Evolutionary conservation across 2,797 vertebrate genomes (phyloP), one percentile per base, ranked within the genome.

Genomic region (Acridotheres tristis): DNA sequence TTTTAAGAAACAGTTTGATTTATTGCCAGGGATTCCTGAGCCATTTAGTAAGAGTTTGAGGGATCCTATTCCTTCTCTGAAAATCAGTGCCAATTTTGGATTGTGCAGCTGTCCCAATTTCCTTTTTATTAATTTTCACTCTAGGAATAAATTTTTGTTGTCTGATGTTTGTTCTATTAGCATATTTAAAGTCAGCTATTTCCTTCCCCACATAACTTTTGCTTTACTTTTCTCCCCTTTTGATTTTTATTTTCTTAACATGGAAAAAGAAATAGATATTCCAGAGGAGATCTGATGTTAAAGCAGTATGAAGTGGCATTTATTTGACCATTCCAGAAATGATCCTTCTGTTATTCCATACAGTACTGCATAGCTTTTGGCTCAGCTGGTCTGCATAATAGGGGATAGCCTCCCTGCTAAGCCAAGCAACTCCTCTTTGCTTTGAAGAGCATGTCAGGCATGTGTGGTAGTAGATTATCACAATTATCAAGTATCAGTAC

Each of bases 401-500:
- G 88, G 92, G 88, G 96, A 96, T 85, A 94, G 87, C 90, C 95
- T 94, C 89, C 74, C 76, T 97, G 97, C 96, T 96, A 97, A 98
- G 94, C 85, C 93, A 95, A 93, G 81, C 93, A 97, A 87, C 90
- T 91, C 93, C 90, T 95, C 95, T 95, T 94, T 96, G 95, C 91
- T 91, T 94, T 54, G 73, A 83, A 94, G 96, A 95, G 93, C 96
- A 96, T 47, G 97, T 85, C 40, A 96, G 91, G 95, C 94, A 98
- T 88, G 94, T 91, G 54, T 97, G 93, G 63, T 72, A 94, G 94
- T 92, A 98, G 97, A 97, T 97, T 97, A 97, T 96, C 96, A 94
- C 96, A 97, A 97, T 97, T 97, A 96, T 97, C 94, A 95, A 96
- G 96, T 97, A 97, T 98, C 96, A 96, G 96, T 95, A 87, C 91